These are phyloP conservation scores for Nematopogon swammerdamellus DNA, from an alignment of 2,888 invertebrate species.

Conservation along the genomic window DNA sequence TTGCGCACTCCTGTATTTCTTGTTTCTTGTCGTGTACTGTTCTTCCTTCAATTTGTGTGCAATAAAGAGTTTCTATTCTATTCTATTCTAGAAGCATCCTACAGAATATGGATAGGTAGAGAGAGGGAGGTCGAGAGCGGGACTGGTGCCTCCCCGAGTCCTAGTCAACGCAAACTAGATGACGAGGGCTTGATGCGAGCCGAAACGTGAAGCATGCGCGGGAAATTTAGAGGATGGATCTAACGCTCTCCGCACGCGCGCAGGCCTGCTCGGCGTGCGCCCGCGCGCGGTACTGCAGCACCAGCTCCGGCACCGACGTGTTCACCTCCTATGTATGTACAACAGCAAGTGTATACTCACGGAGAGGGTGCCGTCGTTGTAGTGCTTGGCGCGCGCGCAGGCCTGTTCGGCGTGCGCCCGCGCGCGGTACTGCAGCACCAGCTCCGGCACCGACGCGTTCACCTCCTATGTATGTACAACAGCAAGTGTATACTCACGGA, in stretches of 20 bases:
- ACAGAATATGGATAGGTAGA: no score
- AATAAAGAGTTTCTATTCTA: no score
- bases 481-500: conserved; percentile 33
- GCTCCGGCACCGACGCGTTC: conserved; percentile 61
- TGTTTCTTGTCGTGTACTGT: no score
- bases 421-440: conserved; percentile 71
- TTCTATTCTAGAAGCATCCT: no score
- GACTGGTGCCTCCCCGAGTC: not conserved
- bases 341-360: conserved; percentile 21
- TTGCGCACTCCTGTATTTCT: no score
- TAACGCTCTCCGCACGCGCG: conserved; percentile 66
- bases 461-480: no score
- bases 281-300: conserved; percentile 71
- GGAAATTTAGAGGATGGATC: no score
- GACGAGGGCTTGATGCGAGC: no score
- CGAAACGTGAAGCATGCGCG: not conserved
- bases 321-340: conserved; percentile 62
- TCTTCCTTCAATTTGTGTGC: no score
- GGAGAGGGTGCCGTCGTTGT: conserved; percentile 50
- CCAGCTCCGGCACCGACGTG: conserved; percentile 64
- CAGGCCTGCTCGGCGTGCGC: conserved; percentile 78
- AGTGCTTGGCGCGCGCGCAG: conserved; percentile 69
- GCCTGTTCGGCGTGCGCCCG: conserved; percentile 80
- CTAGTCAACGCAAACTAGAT: no score
- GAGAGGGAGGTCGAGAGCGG: no score